Base-by-base conservation (phyloP, 2,113 vertebrate genomes). In the Murina feae region DNA sequence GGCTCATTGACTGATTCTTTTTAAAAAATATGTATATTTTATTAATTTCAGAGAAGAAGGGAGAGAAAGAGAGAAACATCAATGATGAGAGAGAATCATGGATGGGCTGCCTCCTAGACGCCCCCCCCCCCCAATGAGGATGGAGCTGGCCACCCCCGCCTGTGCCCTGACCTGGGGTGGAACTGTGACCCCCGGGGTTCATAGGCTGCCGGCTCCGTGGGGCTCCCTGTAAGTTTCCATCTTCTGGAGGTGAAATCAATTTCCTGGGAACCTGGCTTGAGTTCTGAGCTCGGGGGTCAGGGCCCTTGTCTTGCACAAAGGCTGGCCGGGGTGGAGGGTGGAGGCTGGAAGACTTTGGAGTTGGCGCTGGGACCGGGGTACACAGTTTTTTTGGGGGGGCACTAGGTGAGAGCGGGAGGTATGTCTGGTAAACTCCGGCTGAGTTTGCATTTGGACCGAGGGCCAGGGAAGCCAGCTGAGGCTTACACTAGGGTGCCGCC, bases 181-280 rank as follows among this genome's bases (percentile, higher is more conserved):
- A 11, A 25, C 58, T 11, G 58, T 16, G 60, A 16, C 60, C 60
- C 32, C 60, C 30, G 6, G 60, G 60, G 60, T 14, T 13, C 60
- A 2, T 6, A 14, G 58, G 58, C 4, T 12, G 25, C 60, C 5
- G 5, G 1, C 30, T n/a, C 13, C 2, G 60, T 13, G 28, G 60
- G 63, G 28, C 63, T 30, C 37, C 2, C 35, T 18, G 8, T 28
- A 53, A 74, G 63, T 35, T 2, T 84, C 13, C 32, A 2, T 25
- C 37, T 39, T 44, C 75, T 1, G 23, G 11, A 25, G 6, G 65
- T 0, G 11, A 49, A 35, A 1, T 9, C n/a, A 5, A 0, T 63
- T 35, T 14, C 37, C 13, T 10, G 49, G 37, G 89, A 65, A 55
- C 28, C 21, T 10, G 65, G 9, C 79, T 17, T 23, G 85, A 37